A percentile compares a stretch with the other conserved stretches of the same genome.
These are phyloP conservation scores for Strix uralensis DNA, from an alignment of 2,113 vertebrate species.

Conservation along the genomic window DNA sequence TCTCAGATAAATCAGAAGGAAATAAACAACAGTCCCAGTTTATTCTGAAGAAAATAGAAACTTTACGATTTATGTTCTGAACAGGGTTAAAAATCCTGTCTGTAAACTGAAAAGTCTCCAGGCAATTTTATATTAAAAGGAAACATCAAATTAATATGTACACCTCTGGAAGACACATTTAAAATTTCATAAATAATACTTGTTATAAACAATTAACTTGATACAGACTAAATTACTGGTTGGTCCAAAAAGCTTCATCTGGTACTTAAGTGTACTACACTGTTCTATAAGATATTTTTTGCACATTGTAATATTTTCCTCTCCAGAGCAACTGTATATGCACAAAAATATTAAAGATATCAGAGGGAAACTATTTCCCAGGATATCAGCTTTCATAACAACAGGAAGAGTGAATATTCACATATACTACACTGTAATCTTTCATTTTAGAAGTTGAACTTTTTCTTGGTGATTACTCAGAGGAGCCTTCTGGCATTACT, in stretches of 20 bases:
- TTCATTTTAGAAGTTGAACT: not conserved
- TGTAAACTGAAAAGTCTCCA: not conserved
- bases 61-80: not conserved
- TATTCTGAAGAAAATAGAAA: not conserved
- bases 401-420: not conserved
- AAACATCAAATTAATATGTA: not conserved
- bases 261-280: not conserved
- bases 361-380: not conserved
- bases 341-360: not conserved
- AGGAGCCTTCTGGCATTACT: not conserved
- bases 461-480: not conserved
- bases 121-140: not conserved
- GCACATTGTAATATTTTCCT: not conserved
- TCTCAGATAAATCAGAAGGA: conserved; percentile 1
- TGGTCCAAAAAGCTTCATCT: not conserved
- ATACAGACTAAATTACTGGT: not conserved
- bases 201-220: not conserved
- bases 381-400: not conserved
- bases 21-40: not conserved
- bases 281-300: not conserved
- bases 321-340: not conserved
- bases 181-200: not conserved
- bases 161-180: not conserved
- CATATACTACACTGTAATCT: not conserved
- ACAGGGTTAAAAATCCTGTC: not conserved